Conservation (phyloP, 2,797 vertebrate species). For the Anguilla pacifica region DNA sequence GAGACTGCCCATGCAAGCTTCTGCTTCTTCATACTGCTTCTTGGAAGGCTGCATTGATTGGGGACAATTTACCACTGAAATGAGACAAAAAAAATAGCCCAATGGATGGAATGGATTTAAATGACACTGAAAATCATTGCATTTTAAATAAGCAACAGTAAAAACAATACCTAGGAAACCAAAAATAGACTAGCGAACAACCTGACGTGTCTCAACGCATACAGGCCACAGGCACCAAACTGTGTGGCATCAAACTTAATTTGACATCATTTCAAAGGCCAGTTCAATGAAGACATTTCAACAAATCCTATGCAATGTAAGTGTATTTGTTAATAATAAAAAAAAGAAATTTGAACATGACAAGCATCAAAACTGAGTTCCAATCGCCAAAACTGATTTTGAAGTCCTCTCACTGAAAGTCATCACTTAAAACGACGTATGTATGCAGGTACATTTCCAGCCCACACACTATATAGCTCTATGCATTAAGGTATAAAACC, state of each 20-base stretch:
- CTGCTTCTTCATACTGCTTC: too few species aligned
- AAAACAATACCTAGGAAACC: not conserved
- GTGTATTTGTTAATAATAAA: not conserved
- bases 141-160: conserved; percentile 10
- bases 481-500: not conserved
- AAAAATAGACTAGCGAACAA: not conserved
- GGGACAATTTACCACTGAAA: not conserved
- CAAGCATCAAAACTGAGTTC: not conserved
- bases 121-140: not conserved
- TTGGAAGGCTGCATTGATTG: not conserved
- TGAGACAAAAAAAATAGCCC: not conserved
- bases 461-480: not conserved
- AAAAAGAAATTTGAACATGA: not conserved
- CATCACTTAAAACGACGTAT: not conserved
- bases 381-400: not conserved
- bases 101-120: not conserved
- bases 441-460: not conserved
- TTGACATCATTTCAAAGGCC: not conserved
- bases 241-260: not conserved
- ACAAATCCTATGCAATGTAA: not conserved
- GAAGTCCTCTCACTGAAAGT: not conserved
- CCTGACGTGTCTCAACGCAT: not conserved
- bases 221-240: not conserved
- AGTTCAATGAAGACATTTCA: not conserved
- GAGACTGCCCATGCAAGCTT: not conserved